Evolutionary conservation across 2,888 invertebrate genomes (phyloP).

Genomic region (Eurytoma californica): DNA sequence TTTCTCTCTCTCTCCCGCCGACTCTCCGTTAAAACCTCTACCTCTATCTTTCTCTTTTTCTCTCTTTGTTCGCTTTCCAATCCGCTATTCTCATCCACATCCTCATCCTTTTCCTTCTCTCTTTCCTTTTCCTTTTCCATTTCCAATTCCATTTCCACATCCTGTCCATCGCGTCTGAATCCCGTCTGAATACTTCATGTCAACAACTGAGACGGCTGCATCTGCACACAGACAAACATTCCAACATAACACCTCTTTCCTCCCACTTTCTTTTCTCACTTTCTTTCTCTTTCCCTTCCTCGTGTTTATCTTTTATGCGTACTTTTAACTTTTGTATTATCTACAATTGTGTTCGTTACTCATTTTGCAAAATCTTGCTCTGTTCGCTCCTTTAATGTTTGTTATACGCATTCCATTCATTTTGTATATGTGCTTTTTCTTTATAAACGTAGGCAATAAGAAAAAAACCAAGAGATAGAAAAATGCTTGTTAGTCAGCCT

Average conservation of each 20-base stretch:
- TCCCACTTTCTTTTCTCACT: constrained; percentile 56
- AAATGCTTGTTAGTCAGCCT: constrained; percentile 51
- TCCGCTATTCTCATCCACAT: not conserved
- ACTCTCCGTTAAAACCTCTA: not conserved
- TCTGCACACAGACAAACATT: constrained; percentile 77
- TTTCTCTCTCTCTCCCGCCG: constrained; percentile 9
- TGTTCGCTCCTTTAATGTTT: not conserved
- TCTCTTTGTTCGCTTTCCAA: not conserved
- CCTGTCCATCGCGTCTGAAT: constrained; percentile 61
- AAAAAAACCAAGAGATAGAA: constrained; percentile 40
- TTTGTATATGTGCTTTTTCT: constrained; percentile 17
- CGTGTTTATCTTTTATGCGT: too few relatives aligned
- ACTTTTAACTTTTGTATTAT: not conserved
- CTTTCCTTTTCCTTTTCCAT: constrained; percentile 29
- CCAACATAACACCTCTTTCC: constrained; percentile 73
- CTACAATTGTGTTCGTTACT: not conserved
- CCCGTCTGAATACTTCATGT: constrained; percentile 69
- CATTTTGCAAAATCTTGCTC: constrained; percentile 12
- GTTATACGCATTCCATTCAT: constrained; percentile 5
- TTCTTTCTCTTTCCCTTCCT: constrained; percentile 5
- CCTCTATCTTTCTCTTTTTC: not conserved
- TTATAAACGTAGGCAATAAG: constrained; percentile 29
- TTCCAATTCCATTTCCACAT: constrained; percentile 54
- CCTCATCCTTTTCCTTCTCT: not conserved
- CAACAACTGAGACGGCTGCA: constrained; percentile 75